These are phyloP conservation scores for Fringilla coelebs DNA, from an alignment of 2,797 vertebrate genomes.

Conservation along the genomic window DNA sequence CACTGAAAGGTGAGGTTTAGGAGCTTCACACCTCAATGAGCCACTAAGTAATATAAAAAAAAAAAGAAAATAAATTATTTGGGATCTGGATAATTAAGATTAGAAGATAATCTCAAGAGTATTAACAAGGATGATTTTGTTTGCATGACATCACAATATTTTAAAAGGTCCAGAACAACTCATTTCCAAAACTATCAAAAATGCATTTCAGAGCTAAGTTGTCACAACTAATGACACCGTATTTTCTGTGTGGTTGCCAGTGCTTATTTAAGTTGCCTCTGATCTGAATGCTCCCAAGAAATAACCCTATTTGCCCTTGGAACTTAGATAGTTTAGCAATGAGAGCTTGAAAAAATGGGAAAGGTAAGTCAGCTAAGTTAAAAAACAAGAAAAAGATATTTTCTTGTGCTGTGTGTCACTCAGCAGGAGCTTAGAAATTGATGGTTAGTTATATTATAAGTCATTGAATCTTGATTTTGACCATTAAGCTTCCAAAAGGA, in stretches of 20 bases:
- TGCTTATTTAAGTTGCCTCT: not conserved
- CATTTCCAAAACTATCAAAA: not conserved
- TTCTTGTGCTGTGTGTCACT: not conserved
- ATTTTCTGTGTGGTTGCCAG: not conserved
- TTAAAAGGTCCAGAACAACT: not conserved
- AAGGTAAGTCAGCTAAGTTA: not conserved
- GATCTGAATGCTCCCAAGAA: not conserved
- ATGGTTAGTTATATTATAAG: not conserved
- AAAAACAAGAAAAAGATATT: not conserved
- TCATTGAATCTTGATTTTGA: not conserved
- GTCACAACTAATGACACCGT: not conserved
- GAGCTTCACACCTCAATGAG: not conserved
- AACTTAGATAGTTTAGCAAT: not conserved
- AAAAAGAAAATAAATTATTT: not conserved
- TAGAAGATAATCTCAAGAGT: not conserved
- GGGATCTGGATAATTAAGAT: not conserved
- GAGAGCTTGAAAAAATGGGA: not conserved
- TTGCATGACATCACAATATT: not conserved
- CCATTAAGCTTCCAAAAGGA: not conserved
- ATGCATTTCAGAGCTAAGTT: not conserved
- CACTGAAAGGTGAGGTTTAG: not conserved
- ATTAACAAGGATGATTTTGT: not conserved
- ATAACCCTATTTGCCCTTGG: not conserved
- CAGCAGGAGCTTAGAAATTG: not conserved
- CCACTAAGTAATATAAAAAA: not conserved